A percentile compares a stretch with the other conserved stretches of the same genome.
These are phyloP conservation scores for Drosophila eohydei DNA, from an alignment of 2,888 invertebrate species.

Conservation along the genomic window DNA sequence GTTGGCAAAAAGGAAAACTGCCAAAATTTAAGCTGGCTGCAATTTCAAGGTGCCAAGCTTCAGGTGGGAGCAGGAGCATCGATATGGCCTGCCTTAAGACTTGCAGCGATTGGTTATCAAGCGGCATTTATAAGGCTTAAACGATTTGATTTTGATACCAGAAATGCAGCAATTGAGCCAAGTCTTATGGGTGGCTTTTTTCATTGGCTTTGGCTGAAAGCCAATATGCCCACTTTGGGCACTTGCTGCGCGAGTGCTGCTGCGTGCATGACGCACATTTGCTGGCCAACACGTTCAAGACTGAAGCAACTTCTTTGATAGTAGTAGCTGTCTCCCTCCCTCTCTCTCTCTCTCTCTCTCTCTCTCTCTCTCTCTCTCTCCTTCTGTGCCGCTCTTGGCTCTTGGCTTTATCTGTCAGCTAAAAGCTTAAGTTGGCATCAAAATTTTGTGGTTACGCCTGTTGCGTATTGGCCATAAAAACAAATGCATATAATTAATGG, in stretches of 20 bases:
- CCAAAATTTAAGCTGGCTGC: too few species aligned
- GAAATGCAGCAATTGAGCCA: too few species aligned
- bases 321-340: not conserved
- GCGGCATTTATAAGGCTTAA: too few species aligned
- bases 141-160: too few species aligned
- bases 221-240: not conserved
- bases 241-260: not conserved
- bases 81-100: too few species aligned
- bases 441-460: not conserved
- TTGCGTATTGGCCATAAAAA: slow-evolving; percentile 7
- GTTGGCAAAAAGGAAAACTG: too few species aligned
- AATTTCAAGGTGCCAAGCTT: too few species aligned
- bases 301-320: not conserved
- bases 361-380: not conserved
- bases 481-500: slow-evolving; percentile 12
- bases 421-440: not conserved
- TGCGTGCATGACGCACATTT: slow-evolving; percentile 3
- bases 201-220: not conserved
- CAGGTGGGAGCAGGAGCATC: too few species aligned
- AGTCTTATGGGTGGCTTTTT: too few species aligned
- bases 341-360: not conserved
- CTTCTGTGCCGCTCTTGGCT: not conserved
- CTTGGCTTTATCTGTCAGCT: not conserved
- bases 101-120: too few species aligned
- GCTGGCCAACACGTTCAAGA: not conserved